phyloP scores from a whole-genome alignment of 2,797 vertebrate genomes.

The Lacerta viridis region DNA sequence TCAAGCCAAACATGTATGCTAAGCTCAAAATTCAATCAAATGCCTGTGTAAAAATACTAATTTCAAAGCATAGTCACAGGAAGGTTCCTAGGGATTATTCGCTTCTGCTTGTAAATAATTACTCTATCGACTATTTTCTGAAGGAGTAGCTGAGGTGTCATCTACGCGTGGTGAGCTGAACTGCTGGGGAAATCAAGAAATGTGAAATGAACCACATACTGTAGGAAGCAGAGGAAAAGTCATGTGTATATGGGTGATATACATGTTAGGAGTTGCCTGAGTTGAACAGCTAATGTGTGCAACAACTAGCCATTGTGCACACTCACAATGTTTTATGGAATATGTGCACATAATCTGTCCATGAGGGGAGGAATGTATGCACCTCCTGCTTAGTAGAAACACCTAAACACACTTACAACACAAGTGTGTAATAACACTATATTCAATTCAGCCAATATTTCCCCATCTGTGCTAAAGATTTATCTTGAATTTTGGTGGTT shows the following conservation, averaged over 20 bases:
- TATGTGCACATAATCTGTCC: no score
- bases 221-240: not conserved
- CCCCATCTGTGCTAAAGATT: not conserved
- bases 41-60: not conserved
- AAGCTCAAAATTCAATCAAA: constrained; percentile 9
- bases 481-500: not conserved
- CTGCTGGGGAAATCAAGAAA: constrained; percentile 1
- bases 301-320: no score
- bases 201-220: not conserved
- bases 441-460: not conserved
- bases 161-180: not conserved
- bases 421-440: not conserved
- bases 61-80: not conserved
- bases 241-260: no score
- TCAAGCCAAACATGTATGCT: not conserved
- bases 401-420: not conserved
- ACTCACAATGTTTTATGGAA: no score
- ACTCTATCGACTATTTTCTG: constrained; percentile 12
- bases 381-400: no score
- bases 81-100: not conserved
- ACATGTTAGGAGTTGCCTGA: no score
- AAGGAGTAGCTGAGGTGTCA: not conserved
- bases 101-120: not conserved
- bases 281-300: no score
- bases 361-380: no score